These are phyloP conservation scores for Melanchra persicariae DNA, from an alignment of 2,888 invertebrate genomes.

Conservation along the genomic window DNA sequence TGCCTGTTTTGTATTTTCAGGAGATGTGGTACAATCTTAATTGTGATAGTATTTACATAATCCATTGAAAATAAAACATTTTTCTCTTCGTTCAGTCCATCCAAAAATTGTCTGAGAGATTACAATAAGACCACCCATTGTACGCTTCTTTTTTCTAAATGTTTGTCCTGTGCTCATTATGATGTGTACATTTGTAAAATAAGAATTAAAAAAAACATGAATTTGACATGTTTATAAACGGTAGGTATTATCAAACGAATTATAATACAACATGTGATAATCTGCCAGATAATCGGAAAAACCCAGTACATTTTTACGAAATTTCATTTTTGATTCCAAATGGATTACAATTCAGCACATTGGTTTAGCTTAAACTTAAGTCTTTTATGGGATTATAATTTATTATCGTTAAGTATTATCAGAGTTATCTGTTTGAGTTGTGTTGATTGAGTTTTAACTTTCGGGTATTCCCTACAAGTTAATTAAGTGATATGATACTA, in stretches of 20 bases:
- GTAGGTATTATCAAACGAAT: neutral
- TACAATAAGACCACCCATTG: too few relatives aligned
- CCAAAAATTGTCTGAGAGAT: too few relatives aligned
- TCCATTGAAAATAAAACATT: too few relatives aligned
- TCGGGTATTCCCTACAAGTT: neutral
- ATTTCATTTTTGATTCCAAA: constrained; percentile 7
- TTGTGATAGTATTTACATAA: too few relatives aligned
- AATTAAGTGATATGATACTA: neutral
- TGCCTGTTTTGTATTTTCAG: too few relatives aligned
- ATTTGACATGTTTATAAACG: neutral
- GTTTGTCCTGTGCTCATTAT: too few relatives aligned
- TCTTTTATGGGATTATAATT: constrained; percentile 23
- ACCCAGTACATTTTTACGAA: neutral
- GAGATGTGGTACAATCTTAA: too few relatives aligned
- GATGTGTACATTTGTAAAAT: too few relatives aligned
- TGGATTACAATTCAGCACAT: constrained; percentile 41
- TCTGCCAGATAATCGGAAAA: neutral
- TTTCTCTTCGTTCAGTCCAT: too few relatives aligned
- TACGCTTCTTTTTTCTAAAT: too few relatives aligned
- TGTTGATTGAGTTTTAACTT: neutral
- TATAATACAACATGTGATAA: constrained; percentile 16
- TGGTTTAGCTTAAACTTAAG: constrained; percentile 6
- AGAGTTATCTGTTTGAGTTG: constrained; percentile 6
- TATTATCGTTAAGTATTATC: constrained; percentile 17
- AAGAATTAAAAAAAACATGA: neutral